Conservation (phyloP, 1,140 invertebrate genomes). For the Bombus confusus region DNA sequence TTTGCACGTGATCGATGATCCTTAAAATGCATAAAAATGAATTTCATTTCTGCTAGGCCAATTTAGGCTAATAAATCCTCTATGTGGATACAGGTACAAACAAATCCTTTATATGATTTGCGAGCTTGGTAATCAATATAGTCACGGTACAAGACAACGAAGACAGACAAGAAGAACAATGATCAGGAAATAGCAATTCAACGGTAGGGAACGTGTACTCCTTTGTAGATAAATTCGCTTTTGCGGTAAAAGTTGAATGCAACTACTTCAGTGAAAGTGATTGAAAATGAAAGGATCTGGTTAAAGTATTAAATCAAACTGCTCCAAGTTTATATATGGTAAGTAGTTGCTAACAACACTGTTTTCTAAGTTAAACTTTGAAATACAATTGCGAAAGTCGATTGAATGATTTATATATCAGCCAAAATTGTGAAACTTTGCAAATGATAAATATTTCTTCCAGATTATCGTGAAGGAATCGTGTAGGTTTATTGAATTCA, state of each 20-base stretch:
- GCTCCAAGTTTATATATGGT: not conserved
- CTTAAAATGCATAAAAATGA: not conserved
- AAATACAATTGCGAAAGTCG: conserved; percentile 38
- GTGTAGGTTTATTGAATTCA: not conserved
- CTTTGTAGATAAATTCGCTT: conserved; percentile 35
- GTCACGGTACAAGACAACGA: not conserved
- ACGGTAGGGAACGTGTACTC: not conserved
- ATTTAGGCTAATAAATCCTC: no score
- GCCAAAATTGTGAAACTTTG: not conserved
- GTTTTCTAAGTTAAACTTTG: conserved; percentile 28
- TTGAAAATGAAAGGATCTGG: conserved; percentile 62
- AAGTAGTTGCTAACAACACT: conserved; percentile 11
- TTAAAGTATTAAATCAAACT: conserved; percentile 56
- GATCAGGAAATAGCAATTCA: conserved; percentile 7
- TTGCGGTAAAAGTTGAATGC: conserved; percentile 65
- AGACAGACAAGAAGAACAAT: not conserved
- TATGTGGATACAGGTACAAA: no score
- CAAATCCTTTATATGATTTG: no score
- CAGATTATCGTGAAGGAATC: not conserved
- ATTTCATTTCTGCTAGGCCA: not conserved
- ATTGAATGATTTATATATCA: conserved; percentile 48
- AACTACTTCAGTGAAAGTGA: conserved; percentile 65
- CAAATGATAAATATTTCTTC: not conserved
- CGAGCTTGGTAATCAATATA: not conserved
- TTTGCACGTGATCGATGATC: not conserved